A percentile compares a stretch with the other conserved stretches of the same genome.
These are phyloP conservation scores for Ciconia stormi DNA, from an alignment of 2,113 vertebrate genomes.

Conservation along the genomic window DNA sequence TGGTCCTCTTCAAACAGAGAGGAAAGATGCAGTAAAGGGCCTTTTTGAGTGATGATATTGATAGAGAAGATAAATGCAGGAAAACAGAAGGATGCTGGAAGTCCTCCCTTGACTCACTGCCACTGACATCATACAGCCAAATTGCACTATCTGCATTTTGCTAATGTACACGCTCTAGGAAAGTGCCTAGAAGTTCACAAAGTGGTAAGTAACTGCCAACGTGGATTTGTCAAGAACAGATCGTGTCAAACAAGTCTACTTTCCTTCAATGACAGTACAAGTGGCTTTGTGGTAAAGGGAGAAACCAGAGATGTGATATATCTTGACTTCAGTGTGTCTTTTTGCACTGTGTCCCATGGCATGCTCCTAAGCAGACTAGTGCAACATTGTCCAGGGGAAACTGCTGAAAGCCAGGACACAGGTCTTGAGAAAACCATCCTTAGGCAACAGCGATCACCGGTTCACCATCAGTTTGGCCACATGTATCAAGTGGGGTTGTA, in stretches of 20 bases:
- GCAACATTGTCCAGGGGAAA: not conserved
- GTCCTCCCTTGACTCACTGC: not conserved
- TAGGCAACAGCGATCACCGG: rapidly evolving
- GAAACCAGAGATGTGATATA: not conserved
- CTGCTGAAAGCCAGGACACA: not conserved
- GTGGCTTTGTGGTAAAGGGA: not conserved
- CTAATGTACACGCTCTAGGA: not conserved
- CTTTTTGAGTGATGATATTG: not conserved
- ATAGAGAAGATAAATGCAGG: not conserved
- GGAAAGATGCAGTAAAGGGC: not conserved
- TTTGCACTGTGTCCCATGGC: not conserved
- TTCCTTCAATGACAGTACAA: not conserved
- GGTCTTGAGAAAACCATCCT: not conserved
- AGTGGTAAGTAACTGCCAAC: not conserved
- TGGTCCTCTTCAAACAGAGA: not conserved
- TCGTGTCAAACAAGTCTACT: not conserved
- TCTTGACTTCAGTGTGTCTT: not conserved
- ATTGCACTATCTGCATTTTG: not conserved
- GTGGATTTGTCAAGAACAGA: not conserved
- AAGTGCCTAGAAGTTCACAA: not conserved
- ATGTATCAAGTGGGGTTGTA: rapidly evolving
- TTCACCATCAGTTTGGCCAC: not conserved
- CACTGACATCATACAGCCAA: not conserved
- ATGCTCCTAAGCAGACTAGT: not conserved
- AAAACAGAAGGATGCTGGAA: not conserved